These are phyloP conservation scores for Poeciliopsis occidentalis DNA, from an alignment of 2,113 vertebrate genomes.

Conservation along the genomic window DNA sequence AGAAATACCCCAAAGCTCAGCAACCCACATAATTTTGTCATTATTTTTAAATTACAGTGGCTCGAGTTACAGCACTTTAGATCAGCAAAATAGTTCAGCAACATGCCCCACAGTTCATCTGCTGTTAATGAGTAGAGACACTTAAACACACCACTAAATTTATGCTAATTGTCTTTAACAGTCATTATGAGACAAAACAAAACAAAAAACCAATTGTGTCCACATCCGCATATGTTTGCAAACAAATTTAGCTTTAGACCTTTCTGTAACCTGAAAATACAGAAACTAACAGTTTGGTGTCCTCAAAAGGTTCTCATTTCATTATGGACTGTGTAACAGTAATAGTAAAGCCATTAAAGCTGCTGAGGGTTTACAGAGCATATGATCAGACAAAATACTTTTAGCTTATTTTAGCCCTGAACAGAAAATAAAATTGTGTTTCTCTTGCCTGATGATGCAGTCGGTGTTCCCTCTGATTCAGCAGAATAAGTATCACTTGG, in stretches of 20 bases:
- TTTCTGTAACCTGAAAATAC: background rate
- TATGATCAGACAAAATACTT: too few species aligned
- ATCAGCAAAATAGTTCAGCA: background rate
- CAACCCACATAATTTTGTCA: conserved; percentile 4
- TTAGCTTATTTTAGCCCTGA: too few species aligned
- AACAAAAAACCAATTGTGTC: background rate
- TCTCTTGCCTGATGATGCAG: too few species aligned
- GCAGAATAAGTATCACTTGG: too few species aligned
- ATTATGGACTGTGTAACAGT: background rate
- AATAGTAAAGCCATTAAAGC: background rate
- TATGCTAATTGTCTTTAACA: background rate
- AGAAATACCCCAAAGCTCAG: conserved; percentile 37
- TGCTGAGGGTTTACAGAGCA: too few species aligned
- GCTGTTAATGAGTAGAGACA: background rate
- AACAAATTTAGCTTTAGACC: background rate
- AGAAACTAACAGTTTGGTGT: background rate
- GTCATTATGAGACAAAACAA: background rate
- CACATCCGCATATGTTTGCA: background rate
- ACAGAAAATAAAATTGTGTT: too few species aligned
- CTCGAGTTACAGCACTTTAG: background rate
- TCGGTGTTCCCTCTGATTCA: too few species aligned
- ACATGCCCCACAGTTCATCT: background rate
- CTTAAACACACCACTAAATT: background rate
- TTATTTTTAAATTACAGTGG: background rate
- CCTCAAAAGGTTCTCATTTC: background rate